Evolutionary conservation across 2,888 invertebrate species (phyloP).

Genomic region (Habrosyne pyritoides): DNA sequence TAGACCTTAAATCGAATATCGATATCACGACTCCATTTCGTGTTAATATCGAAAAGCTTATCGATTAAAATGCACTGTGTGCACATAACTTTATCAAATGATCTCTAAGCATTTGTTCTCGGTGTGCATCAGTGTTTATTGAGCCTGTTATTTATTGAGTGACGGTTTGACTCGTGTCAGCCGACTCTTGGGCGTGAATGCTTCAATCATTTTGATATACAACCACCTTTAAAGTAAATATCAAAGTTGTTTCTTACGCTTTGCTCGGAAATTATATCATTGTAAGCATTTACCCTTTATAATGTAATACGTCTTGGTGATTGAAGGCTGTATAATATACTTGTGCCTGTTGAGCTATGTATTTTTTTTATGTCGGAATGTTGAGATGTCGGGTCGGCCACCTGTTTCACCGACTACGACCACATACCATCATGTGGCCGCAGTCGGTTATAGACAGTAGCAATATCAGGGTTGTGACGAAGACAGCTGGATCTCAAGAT

Average conservation of each 20-base stretch:
- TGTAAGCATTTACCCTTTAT: slow-evolving; percentile 26
- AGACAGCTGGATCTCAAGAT: no score
- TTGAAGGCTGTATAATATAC: background rate
- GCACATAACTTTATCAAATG: background rate
- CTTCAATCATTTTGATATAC: slow-evolving; percentile 50
- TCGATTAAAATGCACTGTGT: background rate
- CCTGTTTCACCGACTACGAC: no score
- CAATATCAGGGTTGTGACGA: no score
- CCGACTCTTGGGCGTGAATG: slow-evolving; percentile 44
- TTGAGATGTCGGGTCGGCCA: no score
- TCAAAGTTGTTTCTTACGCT: slow-evolving; percentile 26
- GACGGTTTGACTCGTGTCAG: slow-evolving; percentile 35
- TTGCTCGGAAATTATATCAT: slow-evolving; percentile 23
- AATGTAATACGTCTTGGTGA: slow-evolving; percentile 12
- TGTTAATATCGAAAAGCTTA: background rate
- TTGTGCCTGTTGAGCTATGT: background rate
- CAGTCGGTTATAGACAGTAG: no score
- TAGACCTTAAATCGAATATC: no score
- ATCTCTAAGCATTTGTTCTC: background rate
- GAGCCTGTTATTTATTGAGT: slow-evolving; percentile 35
- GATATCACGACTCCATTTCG: background rate
- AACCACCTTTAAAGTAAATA: slow-evolving; percentile 47
- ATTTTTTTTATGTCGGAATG: no score
- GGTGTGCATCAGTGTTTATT: background rate
- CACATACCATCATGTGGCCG: no score